A percentile compares a stretch with the other conserved stretches of the same genome.
These are phyloP conservation scores for Herminia tarsipennalis DNA, from an alignment of 2,888 invertebrate species.

Conservation along the genomic window DNA sequence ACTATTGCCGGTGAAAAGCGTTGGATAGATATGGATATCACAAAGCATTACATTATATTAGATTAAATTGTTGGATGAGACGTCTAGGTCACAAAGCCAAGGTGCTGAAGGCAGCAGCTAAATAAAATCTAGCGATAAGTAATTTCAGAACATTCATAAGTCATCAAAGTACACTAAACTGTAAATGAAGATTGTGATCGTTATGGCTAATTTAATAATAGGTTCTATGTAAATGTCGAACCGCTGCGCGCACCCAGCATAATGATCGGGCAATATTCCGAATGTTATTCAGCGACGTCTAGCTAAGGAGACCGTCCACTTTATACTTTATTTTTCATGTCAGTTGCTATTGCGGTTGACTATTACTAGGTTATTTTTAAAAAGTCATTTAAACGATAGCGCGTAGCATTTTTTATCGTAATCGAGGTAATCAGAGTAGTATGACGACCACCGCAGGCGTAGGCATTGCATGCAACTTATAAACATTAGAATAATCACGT, in stretches of 20 bases:
- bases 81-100: neutral
- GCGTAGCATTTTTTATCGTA: constrained; percentile 64
- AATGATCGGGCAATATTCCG: constrained; percentile 57
- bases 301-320: constrained; percentile 46
- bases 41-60: too few relatives aligned
- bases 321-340: constrained; percentile 65
- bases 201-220: constrained; percentile 51
- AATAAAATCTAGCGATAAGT: neutral
- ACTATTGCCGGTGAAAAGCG: too few relatives aligned
- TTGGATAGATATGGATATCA: constrained; percentile 32
- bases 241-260: constrained; percentile 47
- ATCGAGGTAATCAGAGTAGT: constrained; percentile 62
- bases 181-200: constrained; percentile 46
- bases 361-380: constrained; percentile 69
- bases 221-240: constrained; percentile 58
- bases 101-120: too few relatives aligned
- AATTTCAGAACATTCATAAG: constrained; percentile 15
- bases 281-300: constrained; percentile 58
- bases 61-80: too few relatives aligned
- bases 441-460: constrained; percentile 59
- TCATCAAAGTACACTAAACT: constrained; percentile 39
- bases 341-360: constrained; percentile 62
- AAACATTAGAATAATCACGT: constrained; percentile 59
- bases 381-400: constrained; percentile 63
- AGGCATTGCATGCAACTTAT: constrained; percentile 47